Evolutionary conservation across 2,113 vertebrate species (phyloP).

Genomic region (Eubucco bourcierii): DNA sequence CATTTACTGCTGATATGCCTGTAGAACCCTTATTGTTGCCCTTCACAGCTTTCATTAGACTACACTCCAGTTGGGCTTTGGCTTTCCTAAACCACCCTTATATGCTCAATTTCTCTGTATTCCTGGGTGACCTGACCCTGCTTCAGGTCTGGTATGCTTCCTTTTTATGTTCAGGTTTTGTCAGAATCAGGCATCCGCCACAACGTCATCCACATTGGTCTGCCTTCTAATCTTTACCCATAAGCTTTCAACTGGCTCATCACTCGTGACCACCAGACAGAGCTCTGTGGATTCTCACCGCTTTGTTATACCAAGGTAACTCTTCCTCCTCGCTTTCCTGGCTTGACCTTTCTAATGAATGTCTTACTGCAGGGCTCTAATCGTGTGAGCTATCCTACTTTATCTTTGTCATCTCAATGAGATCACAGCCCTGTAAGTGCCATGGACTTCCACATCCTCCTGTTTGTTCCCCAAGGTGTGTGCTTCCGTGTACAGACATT

Average conservation of each 20-base stretch:
- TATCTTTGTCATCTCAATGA: no score
- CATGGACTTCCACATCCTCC: not conserved
- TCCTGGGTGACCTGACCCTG: not conserved
- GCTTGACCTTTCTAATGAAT: not conserved
- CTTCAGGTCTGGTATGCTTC: not conserved
- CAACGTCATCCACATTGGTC: not conserved
- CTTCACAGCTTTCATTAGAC: not conserved
- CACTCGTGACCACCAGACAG: no score
- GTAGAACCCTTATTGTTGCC: not conserved
- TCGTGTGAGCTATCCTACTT: no score
- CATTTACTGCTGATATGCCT: not conserved
- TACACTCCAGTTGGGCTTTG: not conserved
- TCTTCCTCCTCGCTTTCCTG: not conserved
- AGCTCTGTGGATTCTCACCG: no score
- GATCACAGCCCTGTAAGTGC: not conserved
- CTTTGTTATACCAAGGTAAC: not conserved
- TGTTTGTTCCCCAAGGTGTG: not conserved
- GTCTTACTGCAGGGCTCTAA: not conserved
- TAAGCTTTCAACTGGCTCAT: no score
- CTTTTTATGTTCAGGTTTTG: not conserved
- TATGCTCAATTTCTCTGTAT: not conserved
- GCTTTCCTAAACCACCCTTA: not conserved
- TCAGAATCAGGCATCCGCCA: not conserved
- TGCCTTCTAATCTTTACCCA: no score
- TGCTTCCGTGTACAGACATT: not conserved